Evolutionary conservation across 2,797 vertebrate species (phyloP), one percentile per base, ranked within the genome.

Genomic region (Allobates femoralis): DNA sequence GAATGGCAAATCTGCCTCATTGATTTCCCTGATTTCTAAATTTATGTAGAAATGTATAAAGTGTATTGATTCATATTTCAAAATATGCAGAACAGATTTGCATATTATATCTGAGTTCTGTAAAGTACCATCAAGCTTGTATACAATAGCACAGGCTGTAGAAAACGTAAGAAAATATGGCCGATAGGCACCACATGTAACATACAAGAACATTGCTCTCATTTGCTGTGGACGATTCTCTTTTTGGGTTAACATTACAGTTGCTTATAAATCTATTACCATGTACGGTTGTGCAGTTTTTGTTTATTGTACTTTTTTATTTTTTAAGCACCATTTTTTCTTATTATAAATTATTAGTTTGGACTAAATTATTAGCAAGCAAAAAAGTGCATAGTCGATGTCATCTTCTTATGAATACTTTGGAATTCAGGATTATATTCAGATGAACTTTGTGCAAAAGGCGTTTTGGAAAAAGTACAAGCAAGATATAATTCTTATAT

Each of bases 311-410:
- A 94, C 91, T 93, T 94, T 95, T 94, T 93, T 93, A 37, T 69
- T 81, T 93, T 91, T 91, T 92, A 92, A 95, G 94, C 95, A 94
- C 94, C 96, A 94, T 96, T 95, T 94, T 95, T 96, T 95, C 94
- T 94, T 96, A 95, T 92, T 91, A 90, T 92, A 90, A 92, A 88
- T 90, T 89, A 92, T 93, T 92, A 92, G 92, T 94, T 93, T 90
- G 91, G 92, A 92, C 91, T 94, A 94, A 94, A 92, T 92, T 94
- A 92, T 94, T 92, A 92, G 89, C 91, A 90, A 88, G 90, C 90
- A 89, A 91, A 87, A 90, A 85, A 90, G 88, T 86, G 90, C 90
- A 93, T 95, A 93, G 94, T 96, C 55, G 93, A 83, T 91, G 94
- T 92, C 90, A 87, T 95, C 95, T 95, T 93, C 95, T 93, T 94